Base-by-base conservation (phyloP, 2,888 invertebrate species). In the Seira sanloemensis region DNA sequence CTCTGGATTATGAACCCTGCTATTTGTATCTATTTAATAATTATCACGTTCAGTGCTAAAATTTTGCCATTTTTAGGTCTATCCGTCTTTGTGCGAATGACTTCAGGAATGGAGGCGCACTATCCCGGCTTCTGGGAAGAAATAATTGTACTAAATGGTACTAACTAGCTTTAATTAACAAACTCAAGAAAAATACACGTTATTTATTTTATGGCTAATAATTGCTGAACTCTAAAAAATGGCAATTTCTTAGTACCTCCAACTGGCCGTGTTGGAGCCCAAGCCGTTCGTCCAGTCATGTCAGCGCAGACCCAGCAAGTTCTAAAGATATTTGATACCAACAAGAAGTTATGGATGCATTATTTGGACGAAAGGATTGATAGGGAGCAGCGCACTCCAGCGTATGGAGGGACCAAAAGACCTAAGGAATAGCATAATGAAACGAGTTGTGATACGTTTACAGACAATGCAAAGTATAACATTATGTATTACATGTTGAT, bases 111-210 rank as follows among this genome's bases (percentile, higher is more conserved):
- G 62, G 72, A 78, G 21, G 0, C 65, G 7, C 74, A 80, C 66
- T 80, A 80, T 68, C 79, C 79, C 2, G 54, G 73, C 1, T 80
- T 80, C 18, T 50, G 50, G 50, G 74, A 74, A 58, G 73, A 80
- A 68, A 68, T 80, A 1, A 26, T 74, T 25, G 24, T 74, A 1
- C 16, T 80, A n/a, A 74, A 74, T n/a, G 73, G 79, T 80, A 58
- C n/a, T n/a, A n/a, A n/a, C n/a, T n/a, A n/a, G n/a, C n/a, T n/a
- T n/a, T n/a, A n/a, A n/a, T n/a, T n/a, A n/a, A n/a, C n/a, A n/a
- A n/a, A n/a, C n/a, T n/a, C n/a, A n/a, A n/a, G n/a, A n/a, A n/a
- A n/a, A n/a, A n/a, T n/a, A n/a, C n/a, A n/a, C n/a, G n/a, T n/a
- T n/a, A n/a, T n/a, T n/a, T n/a, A n/a, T n/a, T n/a, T n/a, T n/a